Evolutionary conservation across 2,113 vertebrate species (phyloP), one percentile per base, ranked within the genome.

Genomic region (Crotalus tigris): DNA sequence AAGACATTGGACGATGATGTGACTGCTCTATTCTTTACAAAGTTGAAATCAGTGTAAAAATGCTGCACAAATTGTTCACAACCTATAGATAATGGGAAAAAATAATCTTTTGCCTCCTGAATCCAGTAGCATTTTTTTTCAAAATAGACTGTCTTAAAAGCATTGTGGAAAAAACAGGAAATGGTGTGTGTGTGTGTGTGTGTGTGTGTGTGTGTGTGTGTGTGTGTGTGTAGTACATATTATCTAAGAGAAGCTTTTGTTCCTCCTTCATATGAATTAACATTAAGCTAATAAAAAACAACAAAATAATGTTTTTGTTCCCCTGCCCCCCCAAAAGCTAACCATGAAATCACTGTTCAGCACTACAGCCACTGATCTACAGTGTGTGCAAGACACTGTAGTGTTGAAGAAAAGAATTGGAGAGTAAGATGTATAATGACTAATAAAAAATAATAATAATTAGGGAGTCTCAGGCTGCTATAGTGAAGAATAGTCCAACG

Each of bases 31-130:
- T 96, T 94, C 93, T 17, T 93, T 19, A 61, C 94, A 33, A 91
- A 94, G 53, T 91, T 95, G 93, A 55, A 39, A 69, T 94, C 58
- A 87, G 17, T 91, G 90, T 90, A 24, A 33, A 92, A 94, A 95
- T 94, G 85, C 93, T 95, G 94, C 59, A 95, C 90, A 93, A 93
- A 92, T 93, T 96, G 88, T 96, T 96, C 94, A 39, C 95, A 96
- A 94, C 93, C 95, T 94, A 93, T 94, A 96, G 91, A 81, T 92
- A 94, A 92, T 87, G 88, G 6, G 26, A 21, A 44, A 91, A 85
- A 44, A 75, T 91, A 93, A 33, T n/a, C 21, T 23, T 92, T 49
- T 96, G 94, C 96, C 92, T 44, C 17, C 19, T 81, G 19, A 81
- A 81, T 81, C 75, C 33, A 44, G 33, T 81, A 33, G 17, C 7